Conservation (phyloP, 2,888 invertebrate genomes). For the Lithophane semibrunnea region DNA sequence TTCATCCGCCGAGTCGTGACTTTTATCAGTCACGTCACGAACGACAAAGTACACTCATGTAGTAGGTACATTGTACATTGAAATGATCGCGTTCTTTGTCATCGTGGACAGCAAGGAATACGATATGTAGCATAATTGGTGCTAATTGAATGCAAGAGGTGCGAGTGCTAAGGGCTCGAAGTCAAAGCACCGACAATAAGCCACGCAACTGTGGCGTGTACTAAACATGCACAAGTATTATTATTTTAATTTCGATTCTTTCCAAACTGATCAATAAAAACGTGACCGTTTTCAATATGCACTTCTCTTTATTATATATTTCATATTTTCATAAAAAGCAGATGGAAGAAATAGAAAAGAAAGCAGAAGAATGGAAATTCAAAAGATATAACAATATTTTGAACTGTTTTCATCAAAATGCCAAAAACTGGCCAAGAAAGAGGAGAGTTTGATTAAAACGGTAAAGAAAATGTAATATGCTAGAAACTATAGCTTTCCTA, state of each 20-base stretch:
- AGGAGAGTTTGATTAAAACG: slow-evolving; percentile 22
- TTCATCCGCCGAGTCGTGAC: not conserved
- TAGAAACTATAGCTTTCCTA: not conserved
- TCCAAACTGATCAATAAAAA: slow-evolving; percentile 38
- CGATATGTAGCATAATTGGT: slow-evolving; percentile 21
- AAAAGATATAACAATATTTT: slow-evolving; percentile 40
- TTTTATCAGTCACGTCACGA: slow-evolving; percentile 34
- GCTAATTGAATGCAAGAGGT: slow-evolving; percentile 37
- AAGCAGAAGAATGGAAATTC: slow-evolving; percentile 11
- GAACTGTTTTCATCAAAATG: slow-evolving; percentile 16
- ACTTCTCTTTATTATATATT: slow-evolving; percentile 28
- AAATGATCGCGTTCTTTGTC: slow-evolving; percentile 17
- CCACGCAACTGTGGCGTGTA: slow-evolving; percentile 18
- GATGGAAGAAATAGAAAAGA: slow-evolving; percentile 4
- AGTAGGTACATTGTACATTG: not conserved
- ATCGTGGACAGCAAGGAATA: slow-evolving; percentile 3
- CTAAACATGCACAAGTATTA: slow-evolving; percentile 16
- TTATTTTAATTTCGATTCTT: slow-evolving; percentile 40
- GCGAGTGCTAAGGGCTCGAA: not conserved
- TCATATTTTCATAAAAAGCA: slow-evolving; percentile 20
- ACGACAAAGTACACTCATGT: not conserved
- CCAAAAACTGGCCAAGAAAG: not conserved
- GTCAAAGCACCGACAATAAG: not conserved
- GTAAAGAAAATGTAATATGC: not conserved
- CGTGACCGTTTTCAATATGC: slow-evolving; percentile 34